Conservation (phyloP, 2,888 invertebrate genomes). For the Terebella lapidaria region DNA sequence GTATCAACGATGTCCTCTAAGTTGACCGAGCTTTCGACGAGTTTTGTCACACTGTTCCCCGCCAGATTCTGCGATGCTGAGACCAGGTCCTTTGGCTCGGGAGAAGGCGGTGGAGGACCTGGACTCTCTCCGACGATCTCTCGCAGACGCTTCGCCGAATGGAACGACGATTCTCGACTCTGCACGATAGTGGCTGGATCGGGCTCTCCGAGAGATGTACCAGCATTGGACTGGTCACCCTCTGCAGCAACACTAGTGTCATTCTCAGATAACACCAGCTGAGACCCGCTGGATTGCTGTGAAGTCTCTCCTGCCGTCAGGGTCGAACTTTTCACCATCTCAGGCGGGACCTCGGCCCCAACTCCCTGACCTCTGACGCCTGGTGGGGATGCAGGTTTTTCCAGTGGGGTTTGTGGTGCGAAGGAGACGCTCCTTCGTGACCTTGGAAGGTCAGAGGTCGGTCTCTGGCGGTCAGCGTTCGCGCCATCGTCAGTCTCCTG, state of each 20-base stretch:
- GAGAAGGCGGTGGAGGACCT: constrained; percentile 44
- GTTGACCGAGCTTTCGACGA: background rate
- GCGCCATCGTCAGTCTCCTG: background rate
- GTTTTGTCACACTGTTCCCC: too few species aligned
- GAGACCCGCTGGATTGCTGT: too few species aligned
- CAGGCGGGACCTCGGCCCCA: too few species aligned
- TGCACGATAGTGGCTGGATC: background rate
- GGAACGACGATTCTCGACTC: constrained; percentile 1
- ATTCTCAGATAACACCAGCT: too few species aligned
- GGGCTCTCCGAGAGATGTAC: background rate
- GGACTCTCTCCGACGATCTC: constrained; percentile 27
- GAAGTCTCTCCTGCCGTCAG: too few species aligned
- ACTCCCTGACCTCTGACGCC: too few species aligned
- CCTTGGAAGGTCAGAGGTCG: background rate
- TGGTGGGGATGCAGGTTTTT: too few species aligned
- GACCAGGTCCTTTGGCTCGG: constrained; percentile 25
- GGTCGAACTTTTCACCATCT: too few species aligned
- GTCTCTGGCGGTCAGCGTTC: background rate
- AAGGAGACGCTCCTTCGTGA: background rate
- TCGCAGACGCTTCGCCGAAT: background rate
- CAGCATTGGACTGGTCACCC: background rate
- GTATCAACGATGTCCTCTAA: background rate
- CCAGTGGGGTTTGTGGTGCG: background rate
- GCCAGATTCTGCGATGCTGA: too few species aligned
- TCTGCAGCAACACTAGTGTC: too few species aligned